Percentiles rank a stretch among this genome's conserved stretches.
Evolutionary conservation across 2,113 vertebrate species (phyloP).

Genomic region (Sphyrna mokarran): DNA sequence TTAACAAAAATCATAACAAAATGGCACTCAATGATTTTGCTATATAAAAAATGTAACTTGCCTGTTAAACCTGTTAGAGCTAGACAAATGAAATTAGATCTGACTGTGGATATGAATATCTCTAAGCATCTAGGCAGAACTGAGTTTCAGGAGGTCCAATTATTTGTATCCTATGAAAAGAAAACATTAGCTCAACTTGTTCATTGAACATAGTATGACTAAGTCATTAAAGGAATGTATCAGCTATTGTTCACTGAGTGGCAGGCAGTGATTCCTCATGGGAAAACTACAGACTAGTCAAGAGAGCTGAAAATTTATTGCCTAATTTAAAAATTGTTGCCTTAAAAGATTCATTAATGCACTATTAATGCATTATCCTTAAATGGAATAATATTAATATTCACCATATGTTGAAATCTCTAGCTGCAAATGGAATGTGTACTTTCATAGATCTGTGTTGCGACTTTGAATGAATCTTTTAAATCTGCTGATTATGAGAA

Average conservation of each 20-base stretch:
- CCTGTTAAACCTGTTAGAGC: neutral
- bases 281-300: neutral
- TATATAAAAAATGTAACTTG: neutral
- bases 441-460: neutral
- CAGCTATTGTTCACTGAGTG: neutral
- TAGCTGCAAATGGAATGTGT: neutral
- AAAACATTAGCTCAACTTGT: neutral
- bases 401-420: neutral
- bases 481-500: neutral
- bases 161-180: slow-evolving; percentile 20
- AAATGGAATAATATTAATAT: neutral
- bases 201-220: neutral
- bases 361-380: too few species aligned
- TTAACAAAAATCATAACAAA: neutral
- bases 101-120: neutral
- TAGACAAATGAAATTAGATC: neutral
- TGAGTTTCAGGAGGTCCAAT: slow-evolving; percentile 13
- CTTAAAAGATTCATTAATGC: neutral
- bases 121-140: neutral
- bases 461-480: neutral
- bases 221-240: neutral
- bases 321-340: neutral
- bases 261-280: neutral
- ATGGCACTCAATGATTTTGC: neutral
- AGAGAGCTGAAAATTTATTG: neutral